Conservation (phyloP, 2,797 vertebrate genomes). For the Typhlichthys eigenmanni region DNA sequence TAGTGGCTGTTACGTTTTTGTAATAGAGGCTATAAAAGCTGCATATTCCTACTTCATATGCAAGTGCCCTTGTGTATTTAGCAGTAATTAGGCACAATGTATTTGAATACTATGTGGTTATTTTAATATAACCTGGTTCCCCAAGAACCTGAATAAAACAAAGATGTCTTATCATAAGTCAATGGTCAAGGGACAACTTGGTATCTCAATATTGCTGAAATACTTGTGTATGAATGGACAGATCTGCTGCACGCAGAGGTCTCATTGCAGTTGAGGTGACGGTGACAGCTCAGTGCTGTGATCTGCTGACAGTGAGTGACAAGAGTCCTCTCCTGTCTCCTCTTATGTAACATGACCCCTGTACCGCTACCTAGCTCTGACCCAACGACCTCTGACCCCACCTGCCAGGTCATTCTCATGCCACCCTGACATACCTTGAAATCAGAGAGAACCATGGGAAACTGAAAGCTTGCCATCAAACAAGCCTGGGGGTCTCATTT, state of each 20-base stretch:
- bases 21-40: too few species aligned
- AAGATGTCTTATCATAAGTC: too few species aligned
- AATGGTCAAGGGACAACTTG: neutral
- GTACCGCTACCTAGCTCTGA: conserved; percentile 57
- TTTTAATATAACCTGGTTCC: too few species aligned
- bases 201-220: conserved; percentile 56
- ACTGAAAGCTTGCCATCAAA: conserved; percentile 56
- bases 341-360: conserved; percentile 60
- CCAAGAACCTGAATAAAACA: too few species aligned
- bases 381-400: conserved; percentile 61
- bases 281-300: conserved; percentile 68
- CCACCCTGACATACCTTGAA: conserved; percentile 80
- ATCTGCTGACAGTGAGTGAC: conserved; percentile 73
- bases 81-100: too few species aligned
- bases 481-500: neutral
- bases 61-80: too few species aligned
- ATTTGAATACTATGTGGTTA: too few species aligned
- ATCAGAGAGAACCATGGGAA: conserved; percentile 65
- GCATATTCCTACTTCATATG: too few species aligned
- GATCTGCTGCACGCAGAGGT: conserved; percentile 5
- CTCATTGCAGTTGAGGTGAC: conserved; percentile 44
- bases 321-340: conserved; percentile 68
- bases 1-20: too few species aligned
- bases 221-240: conserved; percentile 23
- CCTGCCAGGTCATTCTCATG: conserved; percentile 75